Evolutionary conservation across 2,797 vertebrate genomes (phyloP).

Genomic region (Erpetoichthys calabaricus): DNA sequence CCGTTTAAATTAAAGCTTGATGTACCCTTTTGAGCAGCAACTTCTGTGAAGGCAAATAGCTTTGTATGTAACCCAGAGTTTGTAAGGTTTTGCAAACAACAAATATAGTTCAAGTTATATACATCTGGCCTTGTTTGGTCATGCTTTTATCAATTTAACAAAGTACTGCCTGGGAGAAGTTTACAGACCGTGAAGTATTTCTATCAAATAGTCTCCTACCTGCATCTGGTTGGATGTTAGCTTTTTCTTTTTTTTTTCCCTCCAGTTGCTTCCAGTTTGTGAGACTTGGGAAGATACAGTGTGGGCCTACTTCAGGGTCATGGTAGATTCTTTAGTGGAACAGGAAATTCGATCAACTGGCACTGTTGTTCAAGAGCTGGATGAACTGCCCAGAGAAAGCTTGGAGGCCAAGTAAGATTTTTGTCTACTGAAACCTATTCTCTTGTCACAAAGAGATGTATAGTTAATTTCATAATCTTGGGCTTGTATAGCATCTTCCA

Average conservation of each 20-base stretch:
- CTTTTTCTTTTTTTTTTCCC: slow-evolving; percentile 3
- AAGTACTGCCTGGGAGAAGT: too few species aligned
- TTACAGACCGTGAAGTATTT: too few species aligned
- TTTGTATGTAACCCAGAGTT: too few species aligned
- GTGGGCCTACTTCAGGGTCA: slow-evolving; percentile 86
- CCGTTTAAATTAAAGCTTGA: too few species aligned
- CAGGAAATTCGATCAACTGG: slow-evolving; percentile 80
- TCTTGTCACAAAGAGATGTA: too few species aligned
- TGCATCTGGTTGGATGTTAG: background rate
- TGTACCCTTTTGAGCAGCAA: too few species aligned
- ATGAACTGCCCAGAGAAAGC: slow-evolving; percentile 77
- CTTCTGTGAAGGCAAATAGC: too few species aligned
- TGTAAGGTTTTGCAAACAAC: too few species aligned
- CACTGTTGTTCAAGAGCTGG: slow-evolving; percentile 61
- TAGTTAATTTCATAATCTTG: too few species aligned
- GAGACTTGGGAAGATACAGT: slow-evolving; percentile 93
- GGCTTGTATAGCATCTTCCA: too few species aligned
- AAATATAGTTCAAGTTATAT: background rate
- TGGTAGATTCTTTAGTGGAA: slow-evolving; percentile 89
- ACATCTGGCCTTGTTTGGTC: slow-evolving; percentile 5
- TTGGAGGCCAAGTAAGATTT: slow-evolving; percentile 73
- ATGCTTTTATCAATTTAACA: too few species aligned
- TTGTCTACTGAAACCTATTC: background rate
- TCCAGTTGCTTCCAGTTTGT: slow-evolving; percentile 77
- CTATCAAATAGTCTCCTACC: too few species aligned